Evolutionary conservation across 2,113 vertebrate species (phyloP).

Genomic region (Scophthalmus maximus): DNA sequence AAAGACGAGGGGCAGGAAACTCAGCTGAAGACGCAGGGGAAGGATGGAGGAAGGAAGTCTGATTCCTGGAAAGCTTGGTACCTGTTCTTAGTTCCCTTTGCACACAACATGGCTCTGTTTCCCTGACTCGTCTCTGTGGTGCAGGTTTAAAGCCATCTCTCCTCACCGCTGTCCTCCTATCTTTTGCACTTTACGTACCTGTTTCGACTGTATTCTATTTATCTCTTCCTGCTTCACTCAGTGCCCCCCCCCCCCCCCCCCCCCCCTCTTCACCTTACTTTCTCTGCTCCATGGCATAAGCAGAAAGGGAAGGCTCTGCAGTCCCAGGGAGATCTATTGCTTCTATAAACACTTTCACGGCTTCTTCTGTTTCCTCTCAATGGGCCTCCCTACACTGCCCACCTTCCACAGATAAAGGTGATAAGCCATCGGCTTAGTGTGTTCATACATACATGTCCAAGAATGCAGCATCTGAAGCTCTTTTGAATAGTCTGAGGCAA

Average conservation of each 20-base stretch:
- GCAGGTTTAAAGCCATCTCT: conserved; percentile 53
- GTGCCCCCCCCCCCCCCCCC: conserved; percentile 49
- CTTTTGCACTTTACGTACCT: conserved; percentile 51
- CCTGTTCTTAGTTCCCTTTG: conserved; percentile 32
- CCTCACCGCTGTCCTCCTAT: conserved; percentile 49
- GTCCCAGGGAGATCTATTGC: conserved; percentile 63
- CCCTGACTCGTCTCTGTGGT: conserved; percentile 50
- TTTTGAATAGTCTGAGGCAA: conserved; percentile 43
- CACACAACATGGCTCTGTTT: conserved; percentile 39
- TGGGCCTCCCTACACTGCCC: conserved; percentile 50
- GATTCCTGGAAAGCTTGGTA: conserved; percentile 31
- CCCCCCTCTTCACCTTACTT: conserved; percentile 25
- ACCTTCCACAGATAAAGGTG: conserved; percentile 47
- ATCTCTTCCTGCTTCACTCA: conserved; percentile 49
- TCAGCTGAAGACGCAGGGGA: conserved; percentile 36
- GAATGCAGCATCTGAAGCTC: conserved; percentile 34
- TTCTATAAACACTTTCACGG: conserved; percentile 63
- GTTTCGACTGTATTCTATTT: conserved; percentile 54
- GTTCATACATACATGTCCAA: conserved; percentile 15
- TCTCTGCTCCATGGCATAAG: conserved; percentile 58
- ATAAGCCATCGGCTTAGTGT: conserved; percentile 56
- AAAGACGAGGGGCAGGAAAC: conserved; percentile 22
- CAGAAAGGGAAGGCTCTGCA: conserved; percentile 50
- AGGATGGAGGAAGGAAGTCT: conserved; percentile 34
- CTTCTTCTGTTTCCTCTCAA: conserved; percentile 61